Base-by-base conservation (phyloP, 2,888 invertebrate genomes). In the Lobophora halterata region DNA sequence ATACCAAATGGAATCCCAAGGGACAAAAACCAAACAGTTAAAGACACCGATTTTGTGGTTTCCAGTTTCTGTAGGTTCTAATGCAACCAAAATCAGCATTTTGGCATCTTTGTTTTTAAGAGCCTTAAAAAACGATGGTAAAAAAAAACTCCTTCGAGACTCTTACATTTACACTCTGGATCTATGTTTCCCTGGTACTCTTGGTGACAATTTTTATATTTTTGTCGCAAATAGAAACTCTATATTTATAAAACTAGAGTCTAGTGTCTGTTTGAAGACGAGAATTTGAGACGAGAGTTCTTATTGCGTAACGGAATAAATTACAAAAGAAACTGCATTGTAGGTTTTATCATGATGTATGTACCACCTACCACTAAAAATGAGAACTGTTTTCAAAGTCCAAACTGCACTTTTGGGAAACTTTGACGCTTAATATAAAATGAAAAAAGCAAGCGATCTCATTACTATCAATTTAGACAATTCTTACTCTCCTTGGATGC, bases 171-270 rank as follows among this genome's bases (percentile, higher is more conserved):
- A 43, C 52, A 18, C 41, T 40, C 30, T 1, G n/a, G 7, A 13
- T 25, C 46, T 59, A 69, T 80, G 69, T 28, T 44, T 23, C 45
- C 78, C 75, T 79, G 49, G 78, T 80, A 71, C 31, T 14, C 29
- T 43, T 54, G 72, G 75, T 72, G 78, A 76, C 75, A 79, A 59
- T 66, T 65, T 71, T 65, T 55, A 55, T 55, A 30, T 32, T 38
- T 43, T 44, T 25, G 20, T 9, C 24, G 21, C 21, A 21, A 39
- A 34, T 38, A 17, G 12, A 26, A 33, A 37, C 35, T 35, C 20
- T 46, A 27, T 28, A 5, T 20, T 35, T 14, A 30, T 25, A 20
- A 8, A 12, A 14, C 6, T 26, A 24, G 29, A 36, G 19, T 10
- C 28, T n/a, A n/a, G n/a, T n/a, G n/a, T n/a, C n/a, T n/a, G n/a